Evolutionary conservation across 1,140 invertebrate genomes (phyloP), one percentile per base, ranked within the genome.

Genomic region (Panagrolaimus sp.): DNA sequence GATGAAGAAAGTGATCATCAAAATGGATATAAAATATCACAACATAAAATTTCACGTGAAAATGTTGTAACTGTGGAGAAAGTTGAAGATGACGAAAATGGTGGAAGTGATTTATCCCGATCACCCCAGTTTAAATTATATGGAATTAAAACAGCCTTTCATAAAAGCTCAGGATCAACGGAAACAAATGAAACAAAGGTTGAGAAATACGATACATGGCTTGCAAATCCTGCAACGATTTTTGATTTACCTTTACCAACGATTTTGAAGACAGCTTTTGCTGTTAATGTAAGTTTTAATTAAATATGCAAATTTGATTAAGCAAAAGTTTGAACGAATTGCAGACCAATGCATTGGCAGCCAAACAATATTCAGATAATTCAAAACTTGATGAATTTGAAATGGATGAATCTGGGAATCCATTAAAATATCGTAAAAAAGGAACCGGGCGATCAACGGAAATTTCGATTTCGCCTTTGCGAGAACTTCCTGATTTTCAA

Each of bases 201-300:
- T 3, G 52, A 58, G 28, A n/a, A 21, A 3, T 21, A 21, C n/a
- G 52, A 58, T 58, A 28, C 52, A 10, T 21, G 28, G 21, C 28
- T 58, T 21, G 15, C 28, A 6, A 26, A 21, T 4, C 52, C 52
- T 12, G 52, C 28, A 12, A 58, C 52, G 0, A 58, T 58, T 58
- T 58, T 58, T 17, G 52, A 58, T 24, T 26, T 58, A 26, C 52
- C 52, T 21, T 26, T 58, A n/a, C 52, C 52, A 21, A 58, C 21
- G 1, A 8, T 58, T 3, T 28, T 58, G 4, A 58, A 58, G 28
- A 58, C 52, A 21, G 52, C 52, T n/a, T 26, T 58, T 12, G 28
- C 52, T 8, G 52, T 58, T 28, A n/a, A 17, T 21, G 52, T 58
- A 24, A 58, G 52, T 58, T 58, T 21, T 58, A 2, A 14, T 26